These are phyloP conservation scores for Oryzias celebensis DNA, from an alignment of 2,113 vertebrate species.

Conservation along the genomic window DNA sequence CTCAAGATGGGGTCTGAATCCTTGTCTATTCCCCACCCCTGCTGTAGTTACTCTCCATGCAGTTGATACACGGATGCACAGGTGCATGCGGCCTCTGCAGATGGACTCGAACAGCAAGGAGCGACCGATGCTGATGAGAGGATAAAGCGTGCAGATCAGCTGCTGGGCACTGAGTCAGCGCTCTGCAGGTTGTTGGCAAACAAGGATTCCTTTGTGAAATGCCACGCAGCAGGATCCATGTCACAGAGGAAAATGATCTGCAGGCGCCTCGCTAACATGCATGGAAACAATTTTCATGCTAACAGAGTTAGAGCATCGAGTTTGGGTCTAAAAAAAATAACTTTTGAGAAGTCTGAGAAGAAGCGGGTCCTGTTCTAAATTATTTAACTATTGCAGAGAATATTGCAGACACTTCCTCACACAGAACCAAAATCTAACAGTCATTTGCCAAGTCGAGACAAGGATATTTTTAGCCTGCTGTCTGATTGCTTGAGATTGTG, in stretches of 20 bases:
- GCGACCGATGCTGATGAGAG: slow-evolving; percentile 10
- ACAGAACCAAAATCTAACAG: slow-evolving; percentile 32
- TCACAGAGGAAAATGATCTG: slow-evolving; percentile 15
- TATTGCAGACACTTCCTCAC: not conserved
- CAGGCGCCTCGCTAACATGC: slow-evolving; percentile 2
- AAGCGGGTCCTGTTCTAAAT: not conserved
- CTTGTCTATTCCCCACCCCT: not conserved
- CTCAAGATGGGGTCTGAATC: slow-evolving; percentile 6
- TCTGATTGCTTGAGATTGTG: slow-evolving; percentile 22
- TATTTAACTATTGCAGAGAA: slow-evolving; percentile 1
- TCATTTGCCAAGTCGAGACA: slow-evolving; percentile 17
- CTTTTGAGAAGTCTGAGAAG: not conserved
- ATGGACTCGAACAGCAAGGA: slow-evolving; percentile 13
- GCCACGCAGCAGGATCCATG: not conserved
- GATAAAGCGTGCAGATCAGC: slow-evolving; percentile 30
- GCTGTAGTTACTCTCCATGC: not conserved
- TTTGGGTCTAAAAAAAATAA: not conserved
- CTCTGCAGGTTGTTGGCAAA: slow-evolving; percentile 39
- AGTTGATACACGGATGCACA: not conserved
- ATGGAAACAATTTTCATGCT: not conserved
- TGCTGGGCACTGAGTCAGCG: slow-evolving; percentile 41
- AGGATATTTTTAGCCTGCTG: slow-evolving; percentile 47
- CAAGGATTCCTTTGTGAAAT: slow-evolving; percentile 34
- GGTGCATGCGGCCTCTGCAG: slow-evolving; percentile 2
- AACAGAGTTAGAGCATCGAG: not conserved